These are phyloP conservation scores for Todus mexicanus DNA, from an alignment of 2,797 vertebrate genomes.

Conservation along the genomic window DNA sequence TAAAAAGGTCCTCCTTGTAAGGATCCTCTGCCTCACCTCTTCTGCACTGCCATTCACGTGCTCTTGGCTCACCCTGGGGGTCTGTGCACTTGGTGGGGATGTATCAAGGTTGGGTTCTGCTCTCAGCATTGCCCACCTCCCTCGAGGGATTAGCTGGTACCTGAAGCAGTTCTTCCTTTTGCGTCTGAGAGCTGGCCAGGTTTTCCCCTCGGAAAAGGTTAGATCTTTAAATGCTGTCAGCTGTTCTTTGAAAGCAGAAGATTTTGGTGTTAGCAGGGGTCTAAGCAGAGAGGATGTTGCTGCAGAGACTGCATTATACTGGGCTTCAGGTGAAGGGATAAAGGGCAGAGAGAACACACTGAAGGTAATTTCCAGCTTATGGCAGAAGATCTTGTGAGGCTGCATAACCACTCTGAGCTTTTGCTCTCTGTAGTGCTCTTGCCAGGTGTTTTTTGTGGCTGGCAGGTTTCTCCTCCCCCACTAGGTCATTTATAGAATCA, in stretches of 20 bases:
- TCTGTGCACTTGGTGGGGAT: rapidly evolving
- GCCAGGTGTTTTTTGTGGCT: neutral
- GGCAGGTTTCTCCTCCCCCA: neutral
- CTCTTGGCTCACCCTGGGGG: neutral
- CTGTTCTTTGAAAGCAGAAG: neutral
- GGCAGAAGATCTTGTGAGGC: neutral
- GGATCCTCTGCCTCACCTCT: neutral
- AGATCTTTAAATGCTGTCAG: neutral
- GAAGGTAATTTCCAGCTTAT: neutral
- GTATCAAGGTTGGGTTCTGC: rapidly evolving
- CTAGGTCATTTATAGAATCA: neutral
- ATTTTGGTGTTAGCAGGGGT: neutral
- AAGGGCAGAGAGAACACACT: neutral
- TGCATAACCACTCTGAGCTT: neutral
- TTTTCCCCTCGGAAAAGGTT: neutral
- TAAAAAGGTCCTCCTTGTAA: neutral
- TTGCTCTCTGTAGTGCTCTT: neutral
- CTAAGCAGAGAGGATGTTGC: neutral
- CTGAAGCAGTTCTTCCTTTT: neutral
- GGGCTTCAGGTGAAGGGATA: neutral
- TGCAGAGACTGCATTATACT: neutral
- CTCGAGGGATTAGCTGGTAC: neutral
- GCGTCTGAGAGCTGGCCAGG: neutral
- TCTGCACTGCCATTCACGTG: rapidly evolving
- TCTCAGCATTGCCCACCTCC: rapidly evolving